These are phyloP conservation scores for Ommatoiulus sabulosus DNA, from an alignment of 2,888 invertebrate genomes.

Conservation along the genomic window DNA sequence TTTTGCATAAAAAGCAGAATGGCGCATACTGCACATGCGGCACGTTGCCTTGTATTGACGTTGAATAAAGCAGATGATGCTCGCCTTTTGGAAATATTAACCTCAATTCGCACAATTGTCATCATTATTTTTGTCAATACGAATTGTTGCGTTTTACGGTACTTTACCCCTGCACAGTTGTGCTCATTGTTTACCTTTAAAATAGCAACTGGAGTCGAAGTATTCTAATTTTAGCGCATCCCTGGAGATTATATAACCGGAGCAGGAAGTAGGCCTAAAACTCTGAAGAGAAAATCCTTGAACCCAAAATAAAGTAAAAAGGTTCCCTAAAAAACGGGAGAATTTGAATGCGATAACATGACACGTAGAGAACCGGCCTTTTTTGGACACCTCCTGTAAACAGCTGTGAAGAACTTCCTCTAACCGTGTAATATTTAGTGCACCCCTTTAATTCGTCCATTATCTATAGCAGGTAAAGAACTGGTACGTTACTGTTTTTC, in stretches of 20 bases:
- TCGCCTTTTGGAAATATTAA: background rate
- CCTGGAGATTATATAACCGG: slow-evolving; percentile 3
- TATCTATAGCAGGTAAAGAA: no score
- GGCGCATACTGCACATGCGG: background rate
- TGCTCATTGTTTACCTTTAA: slow-evolving; percentile 36
- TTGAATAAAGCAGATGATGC: background rate
- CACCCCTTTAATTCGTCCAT: no score
- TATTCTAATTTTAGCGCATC: slow-evolving; percentile 24
- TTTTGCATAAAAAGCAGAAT: background rate
- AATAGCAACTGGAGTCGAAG: slow-evolving; percentile 23
- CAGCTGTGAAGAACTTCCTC: background rate
- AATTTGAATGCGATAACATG: background rate
- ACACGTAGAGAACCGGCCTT: background rate
- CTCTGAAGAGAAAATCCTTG: background rate
- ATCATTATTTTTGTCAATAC: slow-evolving; percentile 23
- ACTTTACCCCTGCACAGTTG: slow-evolving; percentile 32
- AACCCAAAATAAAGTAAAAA: slow-evolving; percentile 5
- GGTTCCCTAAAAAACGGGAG: background rate
- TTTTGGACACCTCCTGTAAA: background rate
- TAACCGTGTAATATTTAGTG: no score
- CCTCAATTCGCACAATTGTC: slow-evolving; percentile 23
- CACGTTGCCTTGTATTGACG: background rate
- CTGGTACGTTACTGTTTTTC: no score
- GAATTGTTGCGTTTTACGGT: background rate
- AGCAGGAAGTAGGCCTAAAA: background rate